Evolutionary conservation across 1,140 invertebrate species (phyloP).

Genomic region (Drosophila watanabei): DNA sequence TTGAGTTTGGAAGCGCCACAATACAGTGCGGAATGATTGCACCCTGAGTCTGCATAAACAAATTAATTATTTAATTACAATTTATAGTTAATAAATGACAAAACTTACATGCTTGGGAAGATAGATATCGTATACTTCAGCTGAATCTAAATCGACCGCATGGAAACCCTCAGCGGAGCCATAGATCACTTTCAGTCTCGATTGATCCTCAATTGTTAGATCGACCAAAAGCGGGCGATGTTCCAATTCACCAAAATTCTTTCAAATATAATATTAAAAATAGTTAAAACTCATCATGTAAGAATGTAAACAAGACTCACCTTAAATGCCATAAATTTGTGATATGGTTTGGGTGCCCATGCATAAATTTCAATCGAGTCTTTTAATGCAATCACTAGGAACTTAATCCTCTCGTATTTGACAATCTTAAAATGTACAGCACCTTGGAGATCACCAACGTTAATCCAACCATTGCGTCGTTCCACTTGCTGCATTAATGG

Average conservation of each 20-base stretch:
- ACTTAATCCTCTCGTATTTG: slow-evolving; percentile 99
- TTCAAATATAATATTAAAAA: neutral
- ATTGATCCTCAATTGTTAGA: slow-evolving; percentile 99
- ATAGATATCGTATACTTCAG: slow-evolving; percentile 99
- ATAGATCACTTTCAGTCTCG: slow-evolving; percentile 99
- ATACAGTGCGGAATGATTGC: slow-evolving; percentile 99
- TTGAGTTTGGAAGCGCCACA: slow-evolving; percentile 99
- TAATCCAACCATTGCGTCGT: slow-evolving; percentile 99
- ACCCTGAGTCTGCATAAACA: slow-evolving; percentile 95
- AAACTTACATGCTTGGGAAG: slow-evolving; percentile 98
- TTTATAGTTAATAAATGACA: too few species aligned
- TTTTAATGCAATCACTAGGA: slow-evolving; percentile 99
- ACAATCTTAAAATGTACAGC: slow-evolving; percentile 99
- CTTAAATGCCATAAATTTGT: slow-evolving; percentile 99
- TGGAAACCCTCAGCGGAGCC: slow-evolving; percentile 99
- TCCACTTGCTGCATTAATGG: slow-evolving; percentile 93
- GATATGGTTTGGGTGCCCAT: slow-evolving; percentile 99
- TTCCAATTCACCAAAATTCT: slow-evolving; percentile 91
- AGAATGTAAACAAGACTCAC: slow-evolving; percentile 58
- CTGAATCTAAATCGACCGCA: slow-evolving; percentile 99
- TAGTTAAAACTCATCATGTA: neutral
- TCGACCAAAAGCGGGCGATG: slow-evolving; percentile 97
- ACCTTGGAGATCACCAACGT: slow-evolving; percentile 99
- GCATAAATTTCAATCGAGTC: slow-evolving; percentile 99
- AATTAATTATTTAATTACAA: too few species aligned